A percentile compares a stretch with the other conserved stretches of the same genome.
phyloP scores from a whole-genome alignment of 2,113 vertebrate species.

The Noctilio leporinus region DNA sequence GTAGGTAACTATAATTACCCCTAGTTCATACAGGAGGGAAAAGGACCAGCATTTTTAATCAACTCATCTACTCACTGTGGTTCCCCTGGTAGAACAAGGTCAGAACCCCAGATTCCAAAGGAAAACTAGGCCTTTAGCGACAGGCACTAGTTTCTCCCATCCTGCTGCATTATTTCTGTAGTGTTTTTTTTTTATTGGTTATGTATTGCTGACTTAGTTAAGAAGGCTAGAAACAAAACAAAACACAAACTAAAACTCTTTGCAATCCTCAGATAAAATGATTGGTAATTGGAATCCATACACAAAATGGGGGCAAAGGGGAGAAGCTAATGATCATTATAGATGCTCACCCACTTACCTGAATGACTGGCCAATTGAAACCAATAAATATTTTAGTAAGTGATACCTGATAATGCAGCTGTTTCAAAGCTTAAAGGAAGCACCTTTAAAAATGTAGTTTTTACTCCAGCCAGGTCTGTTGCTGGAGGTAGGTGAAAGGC shows the following conservation, averaged over 20 bases:
- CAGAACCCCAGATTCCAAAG: conserved; percentile 47
- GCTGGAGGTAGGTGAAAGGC: no score
- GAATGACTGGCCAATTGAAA: background rate
- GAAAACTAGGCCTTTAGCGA: conserved; percentile 10
- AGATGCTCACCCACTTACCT: background rate
- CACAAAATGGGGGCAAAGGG: background rate
- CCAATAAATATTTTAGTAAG: conserved; percentile 1
- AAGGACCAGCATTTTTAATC: conserved; percentile 64
- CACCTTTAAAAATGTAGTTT: background rate
- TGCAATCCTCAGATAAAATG: background rate
- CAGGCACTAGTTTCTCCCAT: background rate
- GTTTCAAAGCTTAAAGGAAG: background rate
- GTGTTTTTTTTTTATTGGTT: background rate
- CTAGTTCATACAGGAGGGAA: conserved; percentile 29
- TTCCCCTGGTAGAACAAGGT: conserved; percentile 56
- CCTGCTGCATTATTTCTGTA: background rate
- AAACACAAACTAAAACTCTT: background rate
- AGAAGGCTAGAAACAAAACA: background rate
- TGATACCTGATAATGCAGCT: background rate
- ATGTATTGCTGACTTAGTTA: background rate
- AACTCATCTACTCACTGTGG: conserved; percentile 37
- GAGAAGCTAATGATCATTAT: background rate
- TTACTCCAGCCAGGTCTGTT: no score
- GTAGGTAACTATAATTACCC: conserved; percentile 69
- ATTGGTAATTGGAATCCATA: background rate